Evolutionary conservation across 2,113 vertebrate genomes (phyloP).

Genomic region (Tylochromis polylepis): DNA sequence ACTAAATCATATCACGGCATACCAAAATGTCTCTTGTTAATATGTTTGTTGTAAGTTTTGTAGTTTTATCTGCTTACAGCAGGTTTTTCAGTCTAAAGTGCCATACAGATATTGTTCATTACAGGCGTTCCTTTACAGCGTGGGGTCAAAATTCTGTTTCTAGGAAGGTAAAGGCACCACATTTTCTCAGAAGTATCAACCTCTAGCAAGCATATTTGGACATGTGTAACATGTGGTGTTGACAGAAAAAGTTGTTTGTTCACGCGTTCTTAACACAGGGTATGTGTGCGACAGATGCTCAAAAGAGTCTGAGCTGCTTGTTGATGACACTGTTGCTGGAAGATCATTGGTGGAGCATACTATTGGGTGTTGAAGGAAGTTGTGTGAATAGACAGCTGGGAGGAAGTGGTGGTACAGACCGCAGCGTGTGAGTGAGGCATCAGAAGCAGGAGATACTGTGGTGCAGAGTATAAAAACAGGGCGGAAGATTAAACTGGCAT

Average conservation of each 20-base stretch:
- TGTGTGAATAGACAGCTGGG: constrained; percentile 45
- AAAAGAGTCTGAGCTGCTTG: neutral
- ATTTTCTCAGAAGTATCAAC: neutral
- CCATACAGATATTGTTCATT: neutral
- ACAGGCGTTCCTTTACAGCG: neutral
- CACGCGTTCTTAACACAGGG: neutral
- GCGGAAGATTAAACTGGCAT: neutral
- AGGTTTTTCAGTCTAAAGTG: neutral
- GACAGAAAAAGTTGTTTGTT: constrained; percentile 1
- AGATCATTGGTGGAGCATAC: constrained; percentile 2
- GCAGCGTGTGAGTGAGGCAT: constrained; percentile 26
- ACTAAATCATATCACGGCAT: neutral
- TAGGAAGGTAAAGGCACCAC: neutral
- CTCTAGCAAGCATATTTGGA: neutral
- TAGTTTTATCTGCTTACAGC: neutral
- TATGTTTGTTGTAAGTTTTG: neutral
- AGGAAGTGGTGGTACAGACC: constrained; percentile 57
- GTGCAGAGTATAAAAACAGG: constrained; percentile 16
- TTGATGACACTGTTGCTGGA: constrained; percentile 9
- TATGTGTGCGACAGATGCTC: neutral
- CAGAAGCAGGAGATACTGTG: neutral
- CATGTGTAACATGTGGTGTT: neutral
- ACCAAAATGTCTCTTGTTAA: neutral
- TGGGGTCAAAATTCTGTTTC: neutral
- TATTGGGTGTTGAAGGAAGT: constrained; percentile 46